phyloP scores from a whole-genome alignment of 2,113 vertebrate genomes.

The Oreochromis aureus region DNA sequence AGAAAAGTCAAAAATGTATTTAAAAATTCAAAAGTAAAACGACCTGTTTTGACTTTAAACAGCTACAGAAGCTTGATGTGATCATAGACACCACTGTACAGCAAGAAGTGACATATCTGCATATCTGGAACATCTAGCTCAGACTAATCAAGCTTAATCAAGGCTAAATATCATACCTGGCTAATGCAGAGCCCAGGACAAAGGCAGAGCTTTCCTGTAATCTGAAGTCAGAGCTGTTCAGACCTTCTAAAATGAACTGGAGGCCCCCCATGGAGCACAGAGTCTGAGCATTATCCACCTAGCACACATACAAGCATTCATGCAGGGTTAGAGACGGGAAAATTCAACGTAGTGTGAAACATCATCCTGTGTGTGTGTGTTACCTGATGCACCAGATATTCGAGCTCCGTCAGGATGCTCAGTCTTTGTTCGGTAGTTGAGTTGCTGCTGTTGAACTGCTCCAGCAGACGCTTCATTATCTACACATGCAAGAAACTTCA shows the following conservation, averaged over 20 bases:
- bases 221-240: constrained; percentile 80
- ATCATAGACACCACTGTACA: not conserved
- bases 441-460: constrained; percentile 79
- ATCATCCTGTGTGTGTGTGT: not conserved
- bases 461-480: constrained; percentile 84
- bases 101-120: not conserved
- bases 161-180: constrained; percentile 71
- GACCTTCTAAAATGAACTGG: constrained; percentile 74
- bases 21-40: not conserved
- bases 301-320: constrained; percentile 23
- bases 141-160: not conserved
- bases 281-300: constrained; percentile 93
- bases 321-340: rapidly evolving
- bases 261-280: constrained; percentile 86
- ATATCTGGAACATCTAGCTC: not conserved
- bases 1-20: not conserved
- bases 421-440: constrained; percentile 79
- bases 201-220: constrained; percentile 86
- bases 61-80: not conserved
- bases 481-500: not conserved
- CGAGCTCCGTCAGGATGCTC: constrained; percentile 83
- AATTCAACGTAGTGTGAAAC: not conserved
- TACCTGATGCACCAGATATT: constrained; percentile 97
- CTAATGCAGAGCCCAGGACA: constrained; percentile 86
- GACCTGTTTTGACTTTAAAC: not conserved